Percentiles rank a stretch among this genome's conserved stretches.
These are phyloP conservation scores for Hemicrepidius hirtus DNA, from an alignment of 2,888 invertebrate species.

Conservation along the genomic window DNA sequence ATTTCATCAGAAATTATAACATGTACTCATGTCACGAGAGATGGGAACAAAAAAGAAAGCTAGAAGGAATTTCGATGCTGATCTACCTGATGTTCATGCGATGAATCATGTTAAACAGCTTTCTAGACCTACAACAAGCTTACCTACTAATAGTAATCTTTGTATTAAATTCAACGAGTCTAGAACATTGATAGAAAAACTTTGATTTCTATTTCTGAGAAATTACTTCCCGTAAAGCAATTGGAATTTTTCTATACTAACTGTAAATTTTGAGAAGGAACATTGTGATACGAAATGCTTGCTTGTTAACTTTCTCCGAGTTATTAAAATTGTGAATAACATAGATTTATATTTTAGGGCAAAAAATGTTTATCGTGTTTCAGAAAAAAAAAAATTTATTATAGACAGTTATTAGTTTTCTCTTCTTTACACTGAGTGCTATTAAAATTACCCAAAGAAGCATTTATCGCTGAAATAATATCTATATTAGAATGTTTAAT, in stretches of 20 bases:
- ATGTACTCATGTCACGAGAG: constrained; percentile 10
- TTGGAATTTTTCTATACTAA: not conserved
- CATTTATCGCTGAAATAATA: no score
- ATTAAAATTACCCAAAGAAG: no score
- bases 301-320: no score
- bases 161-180: constrained; percentile 30
- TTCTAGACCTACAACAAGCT: constrained; percentile 32
- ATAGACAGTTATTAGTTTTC: no score
- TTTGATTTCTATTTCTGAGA: constrained; percentile 37
- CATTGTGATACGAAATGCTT: no score
- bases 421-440: no score
- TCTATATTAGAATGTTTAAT: no score
- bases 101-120: constrained; percentile 40
- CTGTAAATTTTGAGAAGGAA: no score
- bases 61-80: constrained; percentile 33
- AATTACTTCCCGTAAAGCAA: constrained; percentile 6
- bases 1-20: constrained; percentile 25
- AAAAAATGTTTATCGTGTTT: no score
- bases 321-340: no score
- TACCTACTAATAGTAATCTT: constrained; percentile 33
- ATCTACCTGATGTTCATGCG: constrained; percentile 28
- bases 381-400: no score
- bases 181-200: constrained; percentile 17
- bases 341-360: no score
- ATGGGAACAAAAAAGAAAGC: constrained; percentile 42